Evolutionary conservation across 1,140 invertebrate species (phyloP).

Genomic region (Hyles euphorbiae): DNA sequence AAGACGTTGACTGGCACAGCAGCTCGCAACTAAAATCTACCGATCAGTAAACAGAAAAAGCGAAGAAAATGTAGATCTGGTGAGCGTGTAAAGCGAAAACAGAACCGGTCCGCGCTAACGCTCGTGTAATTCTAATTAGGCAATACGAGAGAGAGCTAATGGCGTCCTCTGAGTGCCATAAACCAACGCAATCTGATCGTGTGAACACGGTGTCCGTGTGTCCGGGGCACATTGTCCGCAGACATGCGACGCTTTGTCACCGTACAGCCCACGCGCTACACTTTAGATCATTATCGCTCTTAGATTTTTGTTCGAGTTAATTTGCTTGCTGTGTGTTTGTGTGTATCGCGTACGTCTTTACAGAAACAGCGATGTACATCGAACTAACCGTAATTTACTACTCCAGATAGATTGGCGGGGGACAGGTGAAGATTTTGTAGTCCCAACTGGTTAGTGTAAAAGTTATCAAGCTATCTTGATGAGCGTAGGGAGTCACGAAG

Average conservation of each 20-base stretch:
- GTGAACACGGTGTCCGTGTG: slow-evolving; percentile 64
- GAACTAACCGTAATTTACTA: too few species aligned
- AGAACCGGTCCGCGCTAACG: slow-evolving; percentile 33
- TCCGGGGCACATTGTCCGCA: slow-evolving; percentile 51
- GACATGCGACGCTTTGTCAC: slow-evolving; percentile 70
- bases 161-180: slow-evolving; percentile 50
- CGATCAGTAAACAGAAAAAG: too few species aligned
- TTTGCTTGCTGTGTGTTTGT: too few species aligned
- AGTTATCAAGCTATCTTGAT: too few species aligned
- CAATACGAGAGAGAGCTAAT: slow-evolving; percentile 62
- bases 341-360: too few species aligned
- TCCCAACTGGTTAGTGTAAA: too few species aligned
- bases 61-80: slow-evolving; percentile 15
- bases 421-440: too few species aligned
- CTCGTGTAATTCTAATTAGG: slow-evolving; percentile 70
- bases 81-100: slow-evolving; percentile 37
- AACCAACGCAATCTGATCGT: slow-evolving; percentile 67
- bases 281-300: slow-evolving; percentile 1
- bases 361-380: too few species aligned
- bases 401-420: too few species aligned
- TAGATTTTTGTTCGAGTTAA: slow-evolving; percentile 1
- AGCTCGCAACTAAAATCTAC: too few species aligned
- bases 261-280: slow-evolving; percentile 39
- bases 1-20: too few species aligned
- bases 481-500: too few species aligned